Percentiles rank a stretch among this genome's conserved stretches.
Evolutionary conservation across 2,888 invertebrate genomes (phyloP).

Genomic region (Bruchidius siliquastri): DNA sequence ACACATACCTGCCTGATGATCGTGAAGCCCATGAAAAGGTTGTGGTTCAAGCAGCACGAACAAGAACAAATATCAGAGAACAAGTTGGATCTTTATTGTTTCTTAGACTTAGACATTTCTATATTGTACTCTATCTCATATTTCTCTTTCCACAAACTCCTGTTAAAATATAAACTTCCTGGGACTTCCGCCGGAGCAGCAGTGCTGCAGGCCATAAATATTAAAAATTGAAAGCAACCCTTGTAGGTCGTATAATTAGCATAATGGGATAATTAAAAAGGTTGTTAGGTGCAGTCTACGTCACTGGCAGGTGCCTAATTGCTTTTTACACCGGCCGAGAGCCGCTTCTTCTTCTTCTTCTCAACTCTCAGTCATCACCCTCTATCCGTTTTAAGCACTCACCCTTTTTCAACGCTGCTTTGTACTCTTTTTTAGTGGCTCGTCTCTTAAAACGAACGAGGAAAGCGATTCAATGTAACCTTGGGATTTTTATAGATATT

Average conservation of each 20-base stretch:
- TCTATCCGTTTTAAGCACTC: neutral
- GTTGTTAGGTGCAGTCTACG: slow-evolving; percentile 35
- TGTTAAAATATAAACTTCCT: neutral
- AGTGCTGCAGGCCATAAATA: slow-evolving; percentile 24
- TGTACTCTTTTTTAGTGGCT: neutral
- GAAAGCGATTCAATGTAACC: neutral
- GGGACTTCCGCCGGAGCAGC: neutral
- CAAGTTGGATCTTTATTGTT: too few relatives aligned
- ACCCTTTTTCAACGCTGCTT: neutral
- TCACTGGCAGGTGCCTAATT: slow-evolving; percentile 36
- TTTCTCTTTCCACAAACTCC: neutral
- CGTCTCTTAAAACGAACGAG: neutral
- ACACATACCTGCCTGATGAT: too few relatives aligned
- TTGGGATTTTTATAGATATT: neutral
- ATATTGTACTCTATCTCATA: neutral
- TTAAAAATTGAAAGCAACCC: slow-evolving; percentile 37
- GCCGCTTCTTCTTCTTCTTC: neutral
- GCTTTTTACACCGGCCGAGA: slow-evolving; percentile 20
- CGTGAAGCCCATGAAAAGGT: too few relatives aligned
- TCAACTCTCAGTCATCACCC: neutral
- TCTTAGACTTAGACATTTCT: neutral
- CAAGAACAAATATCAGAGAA: too few relatives aligned
- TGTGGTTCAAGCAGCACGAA: too few relatives aligned
- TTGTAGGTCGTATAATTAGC: slow-evolving; percentile 38
- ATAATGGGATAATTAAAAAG: slow-evolving; percentile 39